Conservation (phyloP, 1,140 invertebrate genomes). For the Zophobas atratus region DNA sequence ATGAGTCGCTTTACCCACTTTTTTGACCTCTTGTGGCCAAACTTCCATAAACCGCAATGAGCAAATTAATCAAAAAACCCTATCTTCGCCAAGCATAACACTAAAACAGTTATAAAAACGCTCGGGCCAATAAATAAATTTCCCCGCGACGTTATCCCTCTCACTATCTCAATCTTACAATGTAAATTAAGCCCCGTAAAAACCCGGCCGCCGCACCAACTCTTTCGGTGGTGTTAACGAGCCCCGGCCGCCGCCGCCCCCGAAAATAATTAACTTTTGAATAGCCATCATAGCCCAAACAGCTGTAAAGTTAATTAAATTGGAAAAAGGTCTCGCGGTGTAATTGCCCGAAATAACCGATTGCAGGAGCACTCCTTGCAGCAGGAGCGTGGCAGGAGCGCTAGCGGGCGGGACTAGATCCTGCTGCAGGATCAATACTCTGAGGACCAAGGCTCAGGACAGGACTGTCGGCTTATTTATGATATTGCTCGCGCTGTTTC, state of each 20-base stretch:
- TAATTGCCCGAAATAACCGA: conserved; percentile 38
- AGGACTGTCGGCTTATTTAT: conserved; percentile 52
- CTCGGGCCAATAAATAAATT: conserved; percentile 17
- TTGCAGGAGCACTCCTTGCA: conserved; percentile 36
- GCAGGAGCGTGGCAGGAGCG: conserved; percentile 49
- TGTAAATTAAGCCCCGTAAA: conserved; percentile 1
- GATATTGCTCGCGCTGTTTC: conserved; percentile 39
- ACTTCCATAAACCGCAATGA: conserved; percentile 6
- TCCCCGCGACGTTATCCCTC: neutral
- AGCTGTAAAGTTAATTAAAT: conserved; percentile 33
- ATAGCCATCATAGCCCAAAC: conserved; percentile 20
- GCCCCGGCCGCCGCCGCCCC: neutral
- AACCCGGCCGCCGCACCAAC: neutral
- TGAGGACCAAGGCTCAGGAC: conserved; percentile 49
- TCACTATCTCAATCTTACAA: conserved; percentile 19
- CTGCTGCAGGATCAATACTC: conserved; percentile 54
- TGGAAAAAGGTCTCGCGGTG: conserved; percentile 33
- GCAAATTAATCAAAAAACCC: neutral
- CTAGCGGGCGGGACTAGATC: conserved; percentile 48
- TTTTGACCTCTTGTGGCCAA: neutral
- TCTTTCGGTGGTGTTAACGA: conserved; percentile 5
- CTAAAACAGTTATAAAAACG: conserved; percentile 20
- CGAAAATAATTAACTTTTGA: conserved; percentile 39
- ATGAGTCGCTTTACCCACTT: no score
- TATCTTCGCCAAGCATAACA: neutral